These are phyloP conservation scores for Gracilinanus agilis DNA, from an alignment of 2,113 vertebrate species.

Conservation along the genomic window DNA sequence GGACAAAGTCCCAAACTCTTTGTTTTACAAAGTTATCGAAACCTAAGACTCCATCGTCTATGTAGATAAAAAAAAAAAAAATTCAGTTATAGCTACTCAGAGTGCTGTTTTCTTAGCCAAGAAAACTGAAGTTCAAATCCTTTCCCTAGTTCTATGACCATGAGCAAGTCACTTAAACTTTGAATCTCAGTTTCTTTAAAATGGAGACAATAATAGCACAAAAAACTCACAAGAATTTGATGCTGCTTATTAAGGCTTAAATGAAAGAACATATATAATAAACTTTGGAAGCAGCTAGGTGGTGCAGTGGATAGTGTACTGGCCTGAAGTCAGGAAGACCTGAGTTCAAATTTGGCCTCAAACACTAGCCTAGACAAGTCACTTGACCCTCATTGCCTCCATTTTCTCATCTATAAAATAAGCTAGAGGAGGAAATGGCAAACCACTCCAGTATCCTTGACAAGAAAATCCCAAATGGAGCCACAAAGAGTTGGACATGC, in stretches of 20 bases:
- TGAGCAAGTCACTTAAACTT: not conserved
- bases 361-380: too few relatives aligned
- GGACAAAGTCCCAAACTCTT: not conserved
- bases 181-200: not conserved
- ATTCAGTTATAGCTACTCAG: not conserved
- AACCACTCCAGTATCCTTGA: too few relatives aligned
- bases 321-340: too few relatives aligned
- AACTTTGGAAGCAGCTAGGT: not conserved
- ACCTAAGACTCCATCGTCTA: not conserved
- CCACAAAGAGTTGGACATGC: too few relatives aligned
- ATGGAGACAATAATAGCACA: not conserved
- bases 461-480: too few relatives aligned
- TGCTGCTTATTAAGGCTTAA: not conserved
- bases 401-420: too few relatives aligned
- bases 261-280: not conserved
- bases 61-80: not conserved
- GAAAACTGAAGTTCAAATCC: not conserved
- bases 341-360: too few relatives aligned
- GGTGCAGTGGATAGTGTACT: too few relatives aligned
- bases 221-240: not conserved
- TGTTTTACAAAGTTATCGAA: not conserved
- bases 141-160: not conserved
- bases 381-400: too few relatives aligned
- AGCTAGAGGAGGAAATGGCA: too few relatives aligned
- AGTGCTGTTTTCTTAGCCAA: not conserved